Evolutionary conservation across 2,797 vertebrate genomes (phyloP), one percentile per base, ranked within the genome.

Genomic region (Cercopithecus petaurista): DNA sequence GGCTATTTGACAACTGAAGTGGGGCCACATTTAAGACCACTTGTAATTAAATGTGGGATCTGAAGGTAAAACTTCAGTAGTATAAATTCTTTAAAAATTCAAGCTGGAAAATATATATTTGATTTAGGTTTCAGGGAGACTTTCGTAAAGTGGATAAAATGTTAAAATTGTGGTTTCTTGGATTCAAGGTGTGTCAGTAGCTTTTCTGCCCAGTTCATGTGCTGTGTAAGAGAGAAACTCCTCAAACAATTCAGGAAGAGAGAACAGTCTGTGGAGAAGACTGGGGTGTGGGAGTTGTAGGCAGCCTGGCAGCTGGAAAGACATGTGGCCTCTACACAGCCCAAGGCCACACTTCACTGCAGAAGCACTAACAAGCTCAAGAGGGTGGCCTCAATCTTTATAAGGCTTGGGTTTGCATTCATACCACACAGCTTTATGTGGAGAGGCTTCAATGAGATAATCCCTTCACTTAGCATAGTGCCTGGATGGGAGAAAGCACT

Each of bases 11-110:
- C 28, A 64, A 33, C 76, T 75, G 28, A 67, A 76, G 72, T 24
- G 10, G 5, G 3, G 0, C 9, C 50, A 61, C 14, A 30, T 82
- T 76, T 41, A 70, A 73, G 46, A 33, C 14, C 7, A 0, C 59
- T 75, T 94, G 5, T 79, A 90, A 79, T 43, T 86, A 46, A 70
- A 70, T 21, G 26, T 72, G 13, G 77, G 72, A 21, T 93, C 41
- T 55, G 7, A 57, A 55, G 57, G 10, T 79, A 77, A 90, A 93
- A 86, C 26, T 61, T 86, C 26, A 70, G 22, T n/a, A 50, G 14
- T 41, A 81, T 28, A 48, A n/a, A 93, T 90, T 93, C 59, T 70
- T 93, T 82, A 26, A 48, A 95, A 95, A 50, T 41, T 95, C 55
- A 80, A 89, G 4, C 13, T 79, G 39, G 50, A 24, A 64, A 33